Evolutionary conservation across 2,888 invertebrate species (phyloP), one percentile per base, ranked within the genome.

Genomic region (Deilephila elpenor): DNA sequence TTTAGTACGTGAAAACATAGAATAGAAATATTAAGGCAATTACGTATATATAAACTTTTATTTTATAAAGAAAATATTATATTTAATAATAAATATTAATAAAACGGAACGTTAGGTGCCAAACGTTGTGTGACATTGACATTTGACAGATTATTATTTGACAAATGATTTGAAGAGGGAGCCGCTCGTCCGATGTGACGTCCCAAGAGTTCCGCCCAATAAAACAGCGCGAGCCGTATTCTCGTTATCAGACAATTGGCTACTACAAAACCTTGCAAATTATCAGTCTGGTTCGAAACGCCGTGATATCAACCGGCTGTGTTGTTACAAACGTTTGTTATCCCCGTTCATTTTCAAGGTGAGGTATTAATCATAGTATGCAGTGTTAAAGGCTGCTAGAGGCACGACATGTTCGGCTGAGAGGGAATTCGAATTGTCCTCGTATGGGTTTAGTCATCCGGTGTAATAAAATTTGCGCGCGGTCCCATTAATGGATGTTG

Each of bases 401-500:
- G 79, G 76, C 78, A 29, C 70, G 77, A 82, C 83, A 80, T 83
- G 85, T 81, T 82, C 80, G 79, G 78, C 80, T 81, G 78, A 77
- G 79, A 83, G 80, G 82, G 80, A 86, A 84, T 85, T 84, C 79
- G 77, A 83, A 86, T 84, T 83, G 84, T 84, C 82, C 82, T 82
- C 83, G 74, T 80, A 74, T 78, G 74, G 78, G 82, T 86, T 86
- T 86, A 86, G 86, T 88, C 89, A 88, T 88, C 84, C 83, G 84
- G 78, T 82, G 80, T 78, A 75, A 79, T 83, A 83, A 82, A 85
- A 82, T 81, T 80, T 51, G 67, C 67, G 78, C 78, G 82, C 80
- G 79, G 75, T 79, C 73, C 71, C 75, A 61, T 74, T 62, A 72
- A 75, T 76, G 70, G 59, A 71, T 71, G 61, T 74, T 73, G 62